Conservation (phyloP, 2,113 vertebrate species). For the Thoracochromis brauschi region DNA sequence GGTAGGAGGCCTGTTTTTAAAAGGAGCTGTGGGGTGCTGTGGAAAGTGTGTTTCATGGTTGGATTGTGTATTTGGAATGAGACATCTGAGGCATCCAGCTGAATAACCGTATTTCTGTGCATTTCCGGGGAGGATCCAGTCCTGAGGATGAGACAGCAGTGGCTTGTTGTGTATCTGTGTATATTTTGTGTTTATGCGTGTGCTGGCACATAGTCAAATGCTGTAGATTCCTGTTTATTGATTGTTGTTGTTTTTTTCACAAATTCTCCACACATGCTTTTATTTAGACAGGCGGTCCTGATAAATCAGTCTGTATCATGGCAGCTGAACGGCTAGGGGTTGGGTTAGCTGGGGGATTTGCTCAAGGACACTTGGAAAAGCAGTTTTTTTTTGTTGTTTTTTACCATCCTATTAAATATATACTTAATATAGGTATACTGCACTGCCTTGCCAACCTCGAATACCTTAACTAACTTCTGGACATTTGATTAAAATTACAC, state of each 20-base stretch:
- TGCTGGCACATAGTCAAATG: not conserved
- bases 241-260: not conserved
- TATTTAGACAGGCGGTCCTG: not conserved
- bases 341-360: not conserved
- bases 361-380: slow-evolving; percentile 33
- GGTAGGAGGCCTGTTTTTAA: slow-evolving; percentile 64
- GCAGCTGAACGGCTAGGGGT: not conserved
- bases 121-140: not conserved
- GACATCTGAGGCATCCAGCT: not conserved
- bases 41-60: not conserved
- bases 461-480: not conserved
- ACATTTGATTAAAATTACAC: not conserved
- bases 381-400: not conserved
- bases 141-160: slow-evolving; percentile 20
- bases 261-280: not conserved
- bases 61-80: not conserved
- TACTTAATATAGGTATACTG: not conserved
- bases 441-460: not conserved
- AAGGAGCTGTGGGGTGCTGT: not conserved
- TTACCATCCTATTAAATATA: not conserved
- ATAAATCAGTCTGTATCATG: not conserved
- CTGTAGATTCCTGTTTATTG: not conserved
- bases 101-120: not conserved
- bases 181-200: not conserved
- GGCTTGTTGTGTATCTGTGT: not conserved